Percentiles rank a stretch among this genome's conserved stretches.
Evolutionary conservation across 2,888 invertebrate species (phyloP).

Genomic region (Phlogophora meticulosa): DNA sequence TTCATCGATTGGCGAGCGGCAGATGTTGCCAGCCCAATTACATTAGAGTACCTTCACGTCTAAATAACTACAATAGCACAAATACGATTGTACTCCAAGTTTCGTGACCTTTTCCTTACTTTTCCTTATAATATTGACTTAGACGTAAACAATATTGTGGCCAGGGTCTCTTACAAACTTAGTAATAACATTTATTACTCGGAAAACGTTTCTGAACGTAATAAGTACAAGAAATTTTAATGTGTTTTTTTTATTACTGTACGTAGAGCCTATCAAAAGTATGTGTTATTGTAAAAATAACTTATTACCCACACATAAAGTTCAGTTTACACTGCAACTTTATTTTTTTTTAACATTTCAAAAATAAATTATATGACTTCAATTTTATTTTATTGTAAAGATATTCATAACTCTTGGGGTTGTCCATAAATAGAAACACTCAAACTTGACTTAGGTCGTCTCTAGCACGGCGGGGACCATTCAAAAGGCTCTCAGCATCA

Average conservation of each 20-base stretch:
- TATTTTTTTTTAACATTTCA: too few relatives aligned
- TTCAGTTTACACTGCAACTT: too few relatives aligned
- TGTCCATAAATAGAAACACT: slow-evolving; percentile 40
- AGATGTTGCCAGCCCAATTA: background rate
- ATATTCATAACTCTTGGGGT: too few relatives aligned
- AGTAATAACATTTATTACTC: background rate
- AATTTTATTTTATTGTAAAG: too few relatives aligned
- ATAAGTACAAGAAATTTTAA: background rate
- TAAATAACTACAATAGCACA: background rate
- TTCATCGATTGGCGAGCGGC: background rate
- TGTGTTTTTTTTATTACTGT: background rate
- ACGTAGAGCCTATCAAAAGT: too few relatives aligned
- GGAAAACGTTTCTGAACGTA: background rate
- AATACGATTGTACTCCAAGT: background rate
- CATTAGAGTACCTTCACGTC: background rate
- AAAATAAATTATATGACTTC: too few relatives aligned
- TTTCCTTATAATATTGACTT: background rate
- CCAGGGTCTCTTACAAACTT: background rate
- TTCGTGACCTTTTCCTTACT: background rate
- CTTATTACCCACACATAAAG: too few relatives aligned
- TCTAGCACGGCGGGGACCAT: background rate
- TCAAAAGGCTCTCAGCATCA: background rate
- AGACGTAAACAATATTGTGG: background rate
- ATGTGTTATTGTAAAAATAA: too few relatives aligned
- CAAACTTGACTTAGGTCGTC: background rate